Evolutionary conservation across 1,140 invertebrate species (phyloP), one percentile per base, ranked within the genome.

Genomic region (Drosophila setifemur): DNA sequence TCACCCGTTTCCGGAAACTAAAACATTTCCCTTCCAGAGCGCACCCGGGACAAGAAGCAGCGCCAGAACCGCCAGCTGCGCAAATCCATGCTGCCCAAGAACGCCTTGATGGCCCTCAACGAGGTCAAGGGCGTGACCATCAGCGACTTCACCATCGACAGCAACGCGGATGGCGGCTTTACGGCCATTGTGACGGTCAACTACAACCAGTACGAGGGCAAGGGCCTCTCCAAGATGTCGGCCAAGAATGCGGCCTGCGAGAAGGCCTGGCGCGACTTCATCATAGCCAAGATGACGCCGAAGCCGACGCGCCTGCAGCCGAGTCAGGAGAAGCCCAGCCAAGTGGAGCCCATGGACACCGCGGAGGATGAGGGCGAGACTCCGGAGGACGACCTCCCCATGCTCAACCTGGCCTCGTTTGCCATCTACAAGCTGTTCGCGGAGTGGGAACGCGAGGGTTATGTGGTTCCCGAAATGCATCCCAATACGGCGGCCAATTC

Each of bases 31-130:
- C 23, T 29, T 40, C 0, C 12, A 90, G 88, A 90, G 35, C 72
- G 86, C 19, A 74, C 89, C 6, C 90, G 89, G 23, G 92, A 93
- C 69, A 93, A 93, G 47, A 93, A 93, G 5, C 91, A 93, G 47
- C 92, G 94, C 0, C 92, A 94, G 90, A 95, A 95, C 87, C 93
- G 93, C 64, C 92, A 92, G 53, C 82, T 95, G 29, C 92, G 94
- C 21, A 93, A 93, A 21, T 92, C 94, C 12, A 91, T 95, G 37
- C 92, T 95, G 33, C 95, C 95, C 6, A 97, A 97, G 90, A 97
- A 96, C 87, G 95, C 96, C 3, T 92, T 97, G 21, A 96, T 96
- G 94, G 95, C 96, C 53, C 92, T 97, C 7, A 96, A 97, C 90
- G 96, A 97, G 91, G 93, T 97, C 69, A 93, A 95, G 61, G 91